These are phyloP conservation scores for Drosophila siamana DNA, from an alignment of 2,888 invertebrate species.

Conservation along the genomic window DNA sequence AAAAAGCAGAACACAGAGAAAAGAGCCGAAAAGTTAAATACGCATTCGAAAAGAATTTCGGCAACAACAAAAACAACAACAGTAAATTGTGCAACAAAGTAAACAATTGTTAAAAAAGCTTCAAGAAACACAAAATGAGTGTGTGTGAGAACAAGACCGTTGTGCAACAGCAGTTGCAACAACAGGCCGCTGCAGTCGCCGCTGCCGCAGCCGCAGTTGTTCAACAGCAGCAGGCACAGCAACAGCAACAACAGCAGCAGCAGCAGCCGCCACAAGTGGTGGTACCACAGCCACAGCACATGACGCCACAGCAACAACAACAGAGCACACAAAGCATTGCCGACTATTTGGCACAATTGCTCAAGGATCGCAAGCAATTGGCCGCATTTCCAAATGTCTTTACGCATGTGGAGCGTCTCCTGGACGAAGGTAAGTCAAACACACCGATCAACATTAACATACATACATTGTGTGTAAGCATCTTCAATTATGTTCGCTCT, in stretches of 20 bases:
- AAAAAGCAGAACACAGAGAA: constrained; percentile 45
- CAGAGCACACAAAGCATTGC: constrained; percentile 98
- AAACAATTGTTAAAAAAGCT: constrained; percentile 55
- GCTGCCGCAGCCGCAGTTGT: constrained; percentile 66
- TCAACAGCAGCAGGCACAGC: constrained; percentile 63
- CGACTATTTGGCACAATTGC: constrained; percentile 99
- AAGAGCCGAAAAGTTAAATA: constrained; percentile 54
- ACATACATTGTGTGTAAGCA: background rate
- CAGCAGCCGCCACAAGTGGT: constrained; percentile 70
- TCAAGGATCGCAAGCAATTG: constrained; percentile 99
- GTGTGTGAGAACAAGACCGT: constrained; percentile 85
- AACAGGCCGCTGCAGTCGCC: constrained; percentile 72
- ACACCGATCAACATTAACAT: background rate
- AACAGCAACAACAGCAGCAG: constrained; percentile 52
- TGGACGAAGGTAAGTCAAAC: constrained; percentile 96
- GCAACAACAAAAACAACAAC: constrained; percentile 30
- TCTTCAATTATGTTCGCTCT: constrained; percentile 27
- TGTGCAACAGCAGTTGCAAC: constrained; percentile 79
- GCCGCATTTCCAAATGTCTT: constrained; percentile 99
- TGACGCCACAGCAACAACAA: constrained; percentile 82
- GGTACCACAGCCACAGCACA: constrained; percentile 65
- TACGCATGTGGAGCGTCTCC: constrained; percentile 98
- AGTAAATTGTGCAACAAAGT: constrained; percentile 54
- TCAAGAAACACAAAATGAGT: constrained; percentile 81
- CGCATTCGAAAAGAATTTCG: constrained; percentile 51